These are phyloP conservation scores for Amiota minor DNA, from an alignment of 2,888 invertebrate genomes.

Conservation along the genomic window DNA sequence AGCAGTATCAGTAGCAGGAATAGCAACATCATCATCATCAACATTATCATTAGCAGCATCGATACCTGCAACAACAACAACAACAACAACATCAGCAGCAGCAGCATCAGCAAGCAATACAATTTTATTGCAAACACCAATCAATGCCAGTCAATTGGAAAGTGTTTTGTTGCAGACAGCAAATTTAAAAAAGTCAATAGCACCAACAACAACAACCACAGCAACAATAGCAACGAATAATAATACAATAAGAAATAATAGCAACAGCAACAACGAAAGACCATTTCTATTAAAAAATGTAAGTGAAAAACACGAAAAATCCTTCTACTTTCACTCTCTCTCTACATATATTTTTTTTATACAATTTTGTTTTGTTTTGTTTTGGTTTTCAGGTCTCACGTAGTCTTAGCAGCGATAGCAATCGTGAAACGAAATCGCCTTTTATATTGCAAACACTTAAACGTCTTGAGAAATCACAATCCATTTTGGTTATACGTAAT, in stretches of 20 bases:
- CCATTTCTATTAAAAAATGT: conserved; percentile 69
- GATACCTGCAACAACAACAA: conserved; percentile 32
- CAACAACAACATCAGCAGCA: conserved; percentile 36
- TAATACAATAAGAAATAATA: conserved; percentile 35
- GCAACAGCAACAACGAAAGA: conserved; percentile 52
- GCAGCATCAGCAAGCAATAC: conserved; percentile 59
- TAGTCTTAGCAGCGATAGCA: conserved; percentile 69
- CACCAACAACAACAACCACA: conserved; percentile 30
- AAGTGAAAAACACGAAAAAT: conserved; percentile 39
- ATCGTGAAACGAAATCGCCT: conserved; percentile 67
- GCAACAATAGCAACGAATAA: conserved; percentile 31
- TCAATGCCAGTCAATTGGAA: conserved; percentile 72
- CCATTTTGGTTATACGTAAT: conserved; percentile 72
- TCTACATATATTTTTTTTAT: not conserved
- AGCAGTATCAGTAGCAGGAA: conserved; percentile 34
- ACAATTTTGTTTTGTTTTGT: conserved; percentile 24
- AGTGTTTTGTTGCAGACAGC: conserved; percentile 65
- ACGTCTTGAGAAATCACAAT: conserved; percentile 73
- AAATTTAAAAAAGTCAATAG: conserved; percentile 53
- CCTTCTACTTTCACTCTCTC: not conserved
- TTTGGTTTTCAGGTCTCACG: conserved; percentile 64
- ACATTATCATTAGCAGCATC: conserved; percentile 51
- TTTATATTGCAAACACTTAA: conserved; percentile 73
- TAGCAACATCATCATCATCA: conserved; percentile 29
- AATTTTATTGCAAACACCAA: conserved; percentile 71